Conservation (phyloP, 2,113 vertebrate genomes). For the Lampris incognitus region DNA sequence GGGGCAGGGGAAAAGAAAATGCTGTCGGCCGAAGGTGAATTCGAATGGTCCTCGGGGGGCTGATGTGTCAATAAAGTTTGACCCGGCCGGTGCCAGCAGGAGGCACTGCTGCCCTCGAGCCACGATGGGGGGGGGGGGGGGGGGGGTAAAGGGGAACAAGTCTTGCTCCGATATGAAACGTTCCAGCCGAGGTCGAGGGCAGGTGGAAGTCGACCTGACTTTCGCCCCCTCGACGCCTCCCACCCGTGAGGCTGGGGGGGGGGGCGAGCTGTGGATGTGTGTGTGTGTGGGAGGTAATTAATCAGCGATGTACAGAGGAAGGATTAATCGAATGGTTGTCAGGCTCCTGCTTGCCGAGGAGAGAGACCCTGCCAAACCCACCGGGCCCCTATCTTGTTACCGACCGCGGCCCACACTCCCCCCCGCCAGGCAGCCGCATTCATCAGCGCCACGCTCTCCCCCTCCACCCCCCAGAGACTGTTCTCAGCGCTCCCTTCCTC, state of each 20-base stretch:
- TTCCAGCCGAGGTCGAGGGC: background rate
- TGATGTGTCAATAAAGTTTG: too few species aligned
- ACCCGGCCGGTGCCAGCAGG: background rate
- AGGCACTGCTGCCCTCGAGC: background rate
- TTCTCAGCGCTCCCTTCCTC: constrained; percentile 27
- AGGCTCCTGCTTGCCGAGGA: constrained; percentile 41
- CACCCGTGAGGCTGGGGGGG: too few species aligned
- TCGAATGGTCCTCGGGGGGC: background rate
- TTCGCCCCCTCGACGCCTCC: constrained; percentile 1
- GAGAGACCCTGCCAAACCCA: constrained; percentile 69
- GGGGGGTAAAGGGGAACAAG: background rate
- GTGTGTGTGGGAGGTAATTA: constrained; percentile 42
- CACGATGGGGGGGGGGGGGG: background rate
- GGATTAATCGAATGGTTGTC: constrained; percentile 73
- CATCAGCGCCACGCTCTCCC: constrained; percentile 50
- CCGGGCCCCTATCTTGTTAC: constrained; percentile 70
- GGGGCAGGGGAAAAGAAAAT: background rate
- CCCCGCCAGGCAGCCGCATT: constrained; percentile 62
- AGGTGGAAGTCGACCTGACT: constrained; percentile 5
- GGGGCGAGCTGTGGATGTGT: too few species aligned
- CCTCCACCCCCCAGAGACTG: background rate
- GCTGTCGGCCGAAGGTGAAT: background rate
- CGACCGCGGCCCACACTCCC: constrained; percentile 45
- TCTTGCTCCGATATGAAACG: constrained; percentile 37
- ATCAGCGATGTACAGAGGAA: constrained; percentile 58